Base-by-base conservation (phyloP, 1,140 invertebrate species). In the Dinothrombium tinctorium region DNA sequence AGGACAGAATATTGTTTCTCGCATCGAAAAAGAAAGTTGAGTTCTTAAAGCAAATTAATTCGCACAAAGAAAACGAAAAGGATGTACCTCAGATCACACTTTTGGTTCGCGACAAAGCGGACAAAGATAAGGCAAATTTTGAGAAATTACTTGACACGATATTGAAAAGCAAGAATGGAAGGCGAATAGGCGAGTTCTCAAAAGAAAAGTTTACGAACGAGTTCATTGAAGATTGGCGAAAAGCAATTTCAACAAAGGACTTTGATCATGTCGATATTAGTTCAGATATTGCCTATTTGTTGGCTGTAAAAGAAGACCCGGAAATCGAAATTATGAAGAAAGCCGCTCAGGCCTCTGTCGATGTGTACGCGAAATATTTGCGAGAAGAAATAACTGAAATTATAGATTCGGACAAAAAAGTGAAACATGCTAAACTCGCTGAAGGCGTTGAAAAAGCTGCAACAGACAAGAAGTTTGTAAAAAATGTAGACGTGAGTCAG, bases 341-440 rank as follows among this genome's bases (percentile, higher is more conserved):
- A 65, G 87, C 94, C 0, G 83, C 76, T 51, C 61, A 81, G 50
- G 79, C 89, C 5, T 83, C 87, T 21, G 76, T 81, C 35, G 89
- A 96, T 63, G 71, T 98, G 4, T 99, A 90, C 57, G 80, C 72
- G 21, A 95, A 95, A 54, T 92, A 89, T 62, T 66, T 98, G 6
- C 87, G 87, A 60, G 82, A 92, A 61, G 82, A 96, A 60, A 82
- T 99, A 42, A 92, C 96, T 74, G 86, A 94, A 57, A 87, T 96
- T 50, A 90, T 98, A 54, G 92, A 98, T 68, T 76, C 79, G 6
- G 90, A 96, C 54, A 69, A 67, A 76, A 90, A 90, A 59, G 62
- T 72, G n/a, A 66, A 68, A 56, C 92, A 98, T 61, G 71, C 71
- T 26, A 95, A 95, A 61, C 59, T 98, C 24, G 75, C 87, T 0